Conservation (phyloP, 1,140 invertebrate genomes). For the Polypedilum pembai region DNA sequence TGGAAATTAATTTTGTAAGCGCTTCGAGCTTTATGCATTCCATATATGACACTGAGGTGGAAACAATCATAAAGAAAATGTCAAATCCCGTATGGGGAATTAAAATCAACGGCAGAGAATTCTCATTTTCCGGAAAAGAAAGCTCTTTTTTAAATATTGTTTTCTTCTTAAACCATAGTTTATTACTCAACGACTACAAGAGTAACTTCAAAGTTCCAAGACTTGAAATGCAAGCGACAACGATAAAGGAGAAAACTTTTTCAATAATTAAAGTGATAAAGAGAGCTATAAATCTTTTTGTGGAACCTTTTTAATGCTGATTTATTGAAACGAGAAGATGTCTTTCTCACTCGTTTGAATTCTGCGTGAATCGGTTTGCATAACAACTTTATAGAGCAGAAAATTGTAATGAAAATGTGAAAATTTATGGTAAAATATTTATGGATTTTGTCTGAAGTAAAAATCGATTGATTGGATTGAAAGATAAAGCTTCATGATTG, state of each 20-base stretch:
- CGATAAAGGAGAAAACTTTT: not conserved
- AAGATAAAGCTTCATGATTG: too few relatives aligned
- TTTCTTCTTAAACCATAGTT: not conserved
- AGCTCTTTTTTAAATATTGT: not conserved
- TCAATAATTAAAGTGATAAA: conserved; percentile 19
- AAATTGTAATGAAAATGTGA: too few relatives aligned
- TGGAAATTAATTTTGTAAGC: conserved; percentile 1
- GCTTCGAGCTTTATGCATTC: too few relatives aligned
- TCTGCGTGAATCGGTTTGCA: too few relatives aligned
- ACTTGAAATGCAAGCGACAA: not conserved
- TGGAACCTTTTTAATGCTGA: conserved; percentile 6
- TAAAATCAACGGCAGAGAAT: not conserved
- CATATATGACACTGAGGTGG: too few relatives aligned
- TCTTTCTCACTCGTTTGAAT: not conserved
- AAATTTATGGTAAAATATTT: too few relatives aligned
- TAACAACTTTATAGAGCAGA: too few relatives aligned
- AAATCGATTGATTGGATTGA: too few relatives aligned
- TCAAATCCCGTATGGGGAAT: not conserved
- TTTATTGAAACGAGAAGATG: conserved; percentile 18
- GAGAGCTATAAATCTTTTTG: not conserved
- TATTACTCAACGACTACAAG: not conserved
- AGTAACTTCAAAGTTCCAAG: not conserved
- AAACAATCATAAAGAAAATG: too few relatives aligned
- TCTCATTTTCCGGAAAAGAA: not conserved
- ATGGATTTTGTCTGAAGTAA: too few relatives aligned